Evolutionary conservation across 2,888 invertebrate genomes (phyloP).

Genomic region (Micoletzkya japonica): DNA sequence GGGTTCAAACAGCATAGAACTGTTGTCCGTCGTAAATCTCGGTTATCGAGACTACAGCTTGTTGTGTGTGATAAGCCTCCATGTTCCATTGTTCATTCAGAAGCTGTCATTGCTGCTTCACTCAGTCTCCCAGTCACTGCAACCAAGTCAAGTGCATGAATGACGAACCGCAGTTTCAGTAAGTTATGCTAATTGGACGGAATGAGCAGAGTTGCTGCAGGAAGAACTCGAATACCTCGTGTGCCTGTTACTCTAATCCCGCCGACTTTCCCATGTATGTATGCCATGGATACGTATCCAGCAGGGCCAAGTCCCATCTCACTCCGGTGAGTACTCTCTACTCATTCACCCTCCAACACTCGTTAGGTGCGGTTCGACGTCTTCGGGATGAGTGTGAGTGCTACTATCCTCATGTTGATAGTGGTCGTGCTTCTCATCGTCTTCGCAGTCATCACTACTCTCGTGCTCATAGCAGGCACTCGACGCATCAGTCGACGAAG

Average conservation of each 20-base stretch:
- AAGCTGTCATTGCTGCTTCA: constrained; percentile 59
- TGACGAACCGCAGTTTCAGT: constrained; percentile 55
- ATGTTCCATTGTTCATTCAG: constrained; percentile 16
- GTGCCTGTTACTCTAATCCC: constrained; percentile 51
- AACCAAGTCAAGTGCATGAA: constrained; percentile 53
- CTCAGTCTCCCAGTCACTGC: constrained; percentile 54
- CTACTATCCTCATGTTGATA: neutral
- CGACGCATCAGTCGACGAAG: too few species aligned
- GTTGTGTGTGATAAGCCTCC: too few species aligned
- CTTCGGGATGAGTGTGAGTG: neutral
- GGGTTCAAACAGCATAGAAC: too few species aligned
- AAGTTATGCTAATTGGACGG: too few species aligned
- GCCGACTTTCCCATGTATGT: constrained; percentile 48
- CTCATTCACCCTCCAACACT: neutral
- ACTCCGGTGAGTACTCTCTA: too few species aligned
- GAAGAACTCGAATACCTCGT: constrained; percentile 49
- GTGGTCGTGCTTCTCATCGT: neutral
- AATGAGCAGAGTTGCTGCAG: too few species aligned
- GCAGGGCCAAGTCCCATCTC: neutral
- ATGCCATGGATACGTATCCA: constrained; percentile 31
- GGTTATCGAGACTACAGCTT: too few species aligned
- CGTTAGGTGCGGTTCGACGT: neutral
- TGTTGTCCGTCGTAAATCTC: too few species aligned
- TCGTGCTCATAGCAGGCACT: constrained; percentile 2
- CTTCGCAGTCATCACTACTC: neutral